Evolutionary conservation across 2,113 vertebrate species (phyloP).

Genomic region (Tursiops truncatus): DNA sequence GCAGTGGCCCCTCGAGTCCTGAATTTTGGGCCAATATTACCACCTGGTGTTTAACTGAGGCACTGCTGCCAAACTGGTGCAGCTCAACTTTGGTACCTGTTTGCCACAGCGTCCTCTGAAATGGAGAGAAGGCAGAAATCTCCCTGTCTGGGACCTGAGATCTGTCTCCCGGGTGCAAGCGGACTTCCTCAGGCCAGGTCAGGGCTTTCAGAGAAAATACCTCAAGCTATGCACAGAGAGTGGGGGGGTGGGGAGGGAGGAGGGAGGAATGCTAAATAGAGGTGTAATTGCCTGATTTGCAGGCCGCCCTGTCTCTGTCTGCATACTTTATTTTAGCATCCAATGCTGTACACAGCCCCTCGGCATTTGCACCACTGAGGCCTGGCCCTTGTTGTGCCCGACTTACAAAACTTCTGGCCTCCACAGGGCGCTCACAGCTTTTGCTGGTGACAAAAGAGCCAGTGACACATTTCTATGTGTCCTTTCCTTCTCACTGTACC

Average conservation of each 20-base stretch:
- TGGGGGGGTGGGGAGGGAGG: background rate
- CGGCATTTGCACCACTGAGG: background rate
- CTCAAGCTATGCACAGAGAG: background rate
- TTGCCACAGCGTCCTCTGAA: background rate
- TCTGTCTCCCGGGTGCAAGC: background rate
- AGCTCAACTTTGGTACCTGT: background rate
- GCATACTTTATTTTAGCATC: background rate
- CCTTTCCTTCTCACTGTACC: background rate
- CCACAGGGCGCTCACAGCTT: background rate
- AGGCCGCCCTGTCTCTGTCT: background rate
- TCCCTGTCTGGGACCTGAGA: background rate
- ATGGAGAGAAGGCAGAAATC: background rate
- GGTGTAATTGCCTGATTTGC: background rate
- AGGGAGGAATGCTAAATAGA: background rate
- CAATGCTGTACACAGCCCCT: background rate
- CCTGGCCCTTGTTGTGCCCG: background rate
- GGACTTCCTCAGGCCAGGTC: background rate
- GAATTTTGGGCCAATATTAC: background rate
- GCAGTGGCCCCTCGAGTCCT: too few relatives aligned
- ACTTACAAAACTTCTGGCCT: background rate
- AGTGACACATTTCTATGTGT: background rate
- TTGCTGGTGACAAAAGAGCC: background rate
- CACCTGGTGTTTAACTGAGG: slow-evolving; percentile 13
- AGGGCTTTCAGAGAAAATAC: background rate
- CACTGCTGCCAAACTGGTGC: background rate